Conservation (phyloP, 2,888 invertebrate species). For the Dendrolimus pini region DNA sequence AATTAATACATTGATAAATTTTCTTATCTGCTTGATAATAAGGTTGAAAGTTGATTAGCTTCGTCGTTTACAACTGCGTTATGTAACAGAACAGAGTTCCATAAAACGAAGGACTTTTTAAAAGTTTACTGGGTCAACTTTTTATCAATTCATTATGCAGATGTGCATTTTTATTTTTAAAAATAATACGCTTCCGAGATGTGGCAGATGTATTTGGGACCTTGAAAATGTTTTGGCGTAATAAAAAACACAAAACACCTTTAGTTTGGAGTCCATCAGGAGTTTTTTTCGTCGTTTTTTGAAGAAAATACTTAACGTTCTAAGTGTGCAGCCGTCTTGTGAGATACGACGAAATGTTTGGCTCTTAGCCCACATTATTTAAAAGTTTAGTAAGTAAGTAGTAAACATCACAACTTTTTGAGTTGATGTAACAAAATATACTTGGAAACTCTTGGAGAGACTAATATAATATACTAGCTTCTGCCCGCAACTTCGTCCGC, state of each 20-base stretch:
- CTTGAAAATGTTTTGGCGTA: slow-evolving; percentile 59
- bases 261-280: slow-evolving; percentile 39
- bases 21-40: background rate
- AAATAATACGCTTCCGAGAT: slow-evolving; percentile 46
- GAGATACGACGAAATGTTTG: background rate
- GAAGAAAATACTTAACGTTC: slow-evolving; percentile 24
- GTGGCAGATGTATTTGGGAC: slow-evolving; percentile 61
- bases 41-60: background rate
- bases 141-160: slow-evolving; percentile 73
- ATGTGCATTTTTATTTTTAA: slow-evolving; percentile 49
- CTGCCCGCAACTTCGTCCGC: no score
- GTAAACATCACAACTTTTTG: no score
- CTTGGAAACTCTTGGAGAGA: no score
- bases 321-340: slow-evolving; percentile 10
- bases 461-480: no score
- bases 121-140: slow-evolving; percentile 69
- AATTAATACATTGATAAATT: slow-evolving; percentile 7
- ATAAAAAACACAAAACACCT: slow-evolving; percentile 56
- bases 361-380: background rate
- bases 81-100: slow-evolving; percentile 23
- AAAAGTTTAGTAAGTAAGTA: no score
- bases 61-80: background rate
- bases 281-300: slow-evolving; percentile 31
- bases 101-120: slow-evolving; percentile 23
- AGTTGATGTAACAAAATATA: no score